phyloP scores from a whole-genome alignment of 2,113 vertebrate genomes.

The Oreochromis aureus region DNA sequence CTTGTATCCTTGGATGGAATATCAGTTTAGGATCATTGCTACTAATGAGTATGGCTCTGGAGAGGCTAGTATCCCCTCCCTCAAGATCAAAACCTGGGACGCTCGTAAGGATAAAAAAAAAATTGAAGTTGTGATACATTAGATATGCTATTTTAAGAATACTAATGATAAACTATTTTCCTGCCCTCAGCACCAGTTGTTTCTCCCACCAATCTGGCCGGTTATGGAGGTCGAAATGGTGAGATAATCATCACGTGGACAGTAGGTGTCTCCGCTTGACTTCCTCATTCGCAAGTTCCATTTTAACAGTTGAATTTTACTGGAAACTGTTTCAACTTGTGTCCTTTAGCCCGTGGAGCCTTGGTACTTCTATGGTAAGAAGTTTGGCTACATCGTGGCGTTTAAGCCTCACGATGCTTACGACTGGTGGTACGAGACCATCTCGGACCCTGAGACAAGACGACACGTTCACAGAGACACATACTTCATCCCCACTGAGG shows the following conservation, averaged over 20 bases:
- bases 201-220: conserved; percentile 85
- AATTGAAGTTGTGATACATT: neutral
- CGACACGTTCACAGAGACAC: conserved; percentile 87
- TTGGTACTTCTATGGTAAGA: conserved; percentile 90
- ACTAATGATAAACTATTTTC: neutral
- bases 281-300: fast-evolving
- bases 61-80: conserved; percentile 89
- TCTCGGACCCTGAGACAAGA: conserved; percentile 88
- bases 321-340: neutral
- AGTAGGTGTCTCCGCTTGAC: conserved; percentile 54
- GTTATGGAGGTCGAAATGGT: conserved; percentile 86
- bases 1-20: conserved; percentile 94
- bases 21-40: conserved; percentile 91
- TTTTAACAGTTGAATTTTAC: neutral
- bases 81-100: conserved; percentile 89
- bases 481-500: conserved; percentile 68
- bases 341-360: conserved; percentile 82
- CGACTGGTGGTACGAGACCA: conserved; percentile 89
- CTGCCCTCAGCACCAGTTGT: conserved; percentile 81
- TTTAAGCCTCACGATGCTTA: conserved; percentile 88
- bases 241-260: conserved; percentile 94
- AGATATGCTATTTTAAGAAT: neutral
- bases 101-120: conserved; percentile 69
- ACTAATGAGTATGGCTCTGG: conserved; percentile 87
- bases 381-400: conserved; percentile 91